phyloP scores from a whole-genome alignment of 2,797 vertebrate genomes.

The Microcaecilia unicolor region DNA sequence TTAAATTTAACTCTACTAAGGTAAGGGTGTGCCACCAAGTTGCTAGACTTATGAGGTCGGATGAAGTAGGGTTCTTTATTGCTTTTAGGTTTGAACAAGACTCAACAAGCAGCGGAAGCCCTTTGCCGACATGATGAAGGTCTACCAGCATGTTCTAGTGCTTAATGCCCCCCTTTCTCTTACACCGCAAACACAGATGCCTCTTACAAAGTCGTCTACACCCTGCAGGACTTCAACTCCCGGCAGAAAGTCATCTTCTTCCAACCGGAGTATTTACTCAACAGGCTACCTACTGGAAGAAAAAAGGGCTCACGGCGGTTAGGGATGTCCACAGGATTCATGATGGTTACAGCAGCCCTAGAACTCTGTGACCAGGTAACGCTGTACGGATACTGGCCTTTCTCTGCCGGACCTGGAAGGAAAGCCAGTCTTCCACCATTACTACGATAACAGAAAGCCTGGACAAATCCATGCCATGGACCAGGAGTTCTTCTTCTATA shows the following conservation, averaged over 20 bases:
- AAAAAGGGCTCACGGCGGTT: not conserved
- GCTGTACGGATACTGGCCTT: conserved; percentile 40
- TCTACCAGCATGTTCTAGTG: conserved; percentile 7
- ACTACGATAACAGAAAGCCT: conserved; percentile 9
- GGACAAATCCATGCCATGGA: conserved; percentile 11
- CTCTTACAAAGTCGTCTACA: not conserved
- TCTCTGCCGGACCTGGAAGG: not conserved
- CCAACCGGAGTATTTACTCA: conserved; percentile 10
- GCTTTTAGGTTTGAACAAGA: not conserved
- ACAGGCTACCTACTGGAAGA: conserved; percentile 9
- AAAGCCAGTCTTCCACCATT: conserved; percentile 12
- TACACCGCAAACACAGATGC: not conserved
- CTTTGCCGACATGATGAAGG: not conserved
- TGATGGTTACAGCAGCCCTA: conserved; percentile 16
- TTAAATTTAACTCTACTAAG: no score
- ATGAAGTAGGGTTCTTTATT: not conserved
- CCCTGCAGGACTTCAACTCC: conserved; percentile 9
- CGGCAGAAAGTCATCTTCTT: conserved; percentile 7
- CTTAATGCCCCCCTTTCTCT: conserved; percentile 17
- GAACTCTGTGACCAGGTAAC: conserved; percentile 27
- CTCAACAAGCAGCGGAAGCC: not conserved
- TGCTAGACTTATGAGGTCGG: no score
- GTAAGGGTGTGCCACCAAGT: no score
- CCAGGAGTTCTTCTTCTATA: conserved; percentile 15
- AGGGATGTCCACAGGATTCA: conserved; percentile 26